phyloP scores from a whole-genome alignment of 2,113 vertebrate genomes.

The Salvelinus fontinalis region DNA sequence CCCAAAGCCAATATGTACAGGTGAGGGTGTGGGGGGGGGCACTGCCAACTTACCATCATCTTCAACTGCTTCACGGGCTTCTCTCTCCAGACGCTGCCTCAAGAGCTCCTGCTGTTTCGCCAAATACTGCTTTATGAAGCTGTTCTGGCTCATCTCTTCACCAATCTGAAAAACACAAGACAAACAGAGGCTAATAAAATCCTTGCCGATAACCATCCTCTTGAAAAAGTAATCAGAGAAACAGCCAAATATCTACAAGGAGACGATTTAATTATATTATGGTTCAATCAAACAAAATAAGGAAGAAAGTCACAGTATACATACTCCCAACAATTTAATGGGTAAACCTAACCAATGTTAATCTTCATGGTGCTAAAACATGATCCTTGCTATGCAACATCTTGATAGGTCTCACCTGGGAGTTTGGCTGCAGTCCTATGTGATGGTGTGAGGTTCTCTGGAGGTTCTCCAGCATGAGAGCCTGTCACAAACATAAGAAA shows the following conservation, averaged over 20 bases:
- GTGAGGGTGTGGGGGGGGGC: neutral
- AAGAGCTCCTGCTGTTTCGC: conserved; percentile 91
- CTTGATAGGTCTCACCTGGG: conserved; percentile 76
- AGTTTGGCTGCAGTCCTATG: conserved; percentile 89
- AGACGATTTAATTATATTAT: neutral
- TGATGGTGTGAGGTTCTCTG: conserved; percentile 88
- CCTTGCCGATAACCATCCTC: neutral
- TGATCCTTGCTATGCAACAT: neutral
- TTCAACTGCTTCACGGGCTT: conserved; percentile 85
- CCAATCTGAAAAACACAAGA: conserved; percentile 78
- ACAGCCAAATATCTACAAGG: too few relatives aligned
- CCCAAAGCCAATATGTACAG: neutral
- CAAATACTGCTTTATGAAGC: conserved; percentile 93
- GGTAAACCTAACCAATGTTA: neutral
- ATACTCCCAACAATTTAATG: too few relatives aligned
- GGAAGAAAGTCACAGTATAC: too few relatives aligned
- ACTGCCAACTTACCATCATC: conserved; percentile 72
- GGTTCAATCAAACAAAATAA: neutral
- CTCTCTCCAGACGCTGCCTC: conserved; percentile 85
- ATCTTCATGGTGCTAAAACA: neutral
- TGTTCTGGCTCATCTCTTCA: conserved; percentile 95
- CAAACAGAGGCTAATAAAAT: neutral
- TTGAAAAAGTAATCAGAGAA: too few relatives aligned
- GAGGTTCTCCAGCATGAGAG: conserved; percentile 92
- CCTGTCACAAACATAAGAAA: conserved; percentile 67